A percentile compares a stretch with the other conserved stretches of the same genome.
phyloP scores from a whole-genome alignment of 2,888 invertebrate genomes.

The Leptopterna dolabrata region DNA sequence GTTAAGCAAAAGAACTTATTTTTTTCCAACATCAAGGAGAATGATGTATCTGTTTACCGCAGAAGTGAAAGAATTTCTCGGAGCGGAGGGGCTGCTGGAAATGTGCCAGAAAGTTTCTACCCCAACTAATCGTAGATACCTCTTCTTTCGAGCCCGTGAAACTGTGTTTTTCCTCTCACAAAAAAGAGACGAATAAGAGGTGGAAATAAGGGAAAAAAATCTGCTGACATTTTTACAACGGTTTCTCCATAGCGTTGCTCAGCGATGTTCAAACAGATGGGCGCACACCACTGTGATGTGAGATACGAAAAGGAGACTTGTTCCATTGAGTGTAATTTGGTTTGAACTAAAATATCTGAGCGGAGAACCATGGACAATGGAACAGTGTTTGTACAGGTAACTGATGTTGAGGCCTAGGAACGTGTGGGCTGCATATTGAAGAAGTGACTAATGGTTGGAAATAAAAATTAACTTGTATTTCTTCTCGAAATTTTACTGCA shows the following conservation, averaged over 20 bases:
- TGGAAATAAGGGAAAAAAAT: background rate
- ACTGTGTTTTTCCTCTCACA: background rate
- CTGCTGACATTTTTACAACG: slow-evolving; percentile 18
- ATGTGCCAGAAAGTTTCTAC: slow-evolving; percentile 6
- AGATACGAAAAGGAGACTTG: background rate
- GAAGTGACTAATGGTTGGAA: no score
- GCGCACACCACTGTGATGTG: background rate
- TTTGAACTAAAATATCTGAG: no score
- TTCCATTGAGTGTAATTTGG: background rate
- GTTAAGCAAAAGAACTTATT: slow-evolving; percentile 6
- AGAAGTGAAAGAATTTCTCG: slow-evolving; percentile 5
- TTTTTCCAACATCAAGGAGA: background rate
- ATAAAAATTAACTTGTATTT: no score
- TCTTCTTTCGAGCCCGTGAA: background rate
- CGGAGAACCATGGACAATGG: no score
- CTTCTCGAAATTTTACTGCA: no score
- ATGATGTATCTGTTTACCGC: slow-evolving; percentile 48
- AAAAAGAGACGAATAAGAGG: background rate
- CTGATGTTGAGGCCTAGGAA: no score
- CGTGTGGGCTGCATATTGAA: no score
- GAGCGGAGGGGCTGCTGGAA: background rate
- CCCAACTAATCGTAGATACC: background rate
- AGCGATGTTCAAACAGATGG: background rate
- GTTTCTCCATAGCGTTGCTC: background rate
- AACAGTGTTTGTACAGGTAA: no score